Percentiles rank a stretch among this genome's conserved stretches.
phyloP scores from a whole-genome alignment of 2,888 invertebrate genomes.

The Hirtodrosophila histrioides region DNA sequence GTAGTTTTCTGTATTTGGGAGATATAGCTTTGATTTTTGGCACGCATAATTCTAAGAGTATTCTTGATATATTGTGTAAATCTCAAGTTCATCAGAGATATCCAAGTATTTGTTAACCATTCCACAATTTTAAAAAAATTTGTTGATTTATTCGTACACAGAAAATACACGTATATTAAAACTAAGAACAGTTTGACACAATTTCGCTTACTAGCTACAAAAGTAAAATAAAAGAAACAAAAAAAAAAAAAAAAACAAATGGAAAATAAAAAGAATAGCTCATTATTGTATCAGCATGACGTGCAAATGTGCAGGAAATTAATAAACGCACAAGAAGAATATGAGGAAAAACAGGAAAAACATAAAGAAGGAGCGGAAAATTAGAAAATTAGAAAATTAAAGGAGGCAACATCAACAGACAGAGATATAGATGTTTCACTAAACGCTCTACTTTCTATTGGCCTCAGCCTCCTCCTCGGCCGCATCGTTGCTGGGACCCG shows the following conservation, averaged over 20 bases:
- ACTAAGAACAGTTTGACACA: slow-evolving; percentile 71
- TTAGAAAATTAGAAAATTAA: neutral
- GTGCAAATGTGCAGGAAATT: slow-evolving; percentile 44
- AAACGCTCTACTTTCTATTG: slow-evolving; percentile 30
- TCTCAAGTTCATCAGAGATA: too few species aligned
- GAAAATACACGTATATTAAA: slow-evolving; percentile 47
- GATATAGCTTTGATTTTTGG: too few species aligned
- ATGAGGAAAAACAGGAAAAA: neutral
- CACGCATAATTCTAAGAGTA: too few species aligned
- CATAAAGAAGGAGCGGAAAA: neutral
- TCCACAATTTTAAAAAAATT: slow-evolving; percentile 46
- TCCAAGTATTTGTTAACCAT: too few species aligned
- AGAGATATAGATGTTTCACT: neutral
- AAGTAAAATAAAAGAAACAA: slow-evolving; percentile 17
- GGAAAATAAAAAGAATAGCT: slow-evolving; percentile 12
- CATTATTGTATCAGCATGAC: slow-evolving; percentile 55
- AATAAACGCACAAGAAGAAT: slow-evolving; percentile 17
- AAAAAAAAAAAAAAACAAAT: slow-evolving; percentile 2
- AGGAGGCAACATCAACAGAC: neutral
- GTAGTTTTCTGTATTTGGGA: too few species aligned
- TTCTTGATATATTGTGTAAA: too few species aligned
- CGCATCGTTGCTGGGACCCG: slow-evolving; percentile 46
- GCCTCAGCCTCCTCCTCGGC: slow-evolving; percentile 19
- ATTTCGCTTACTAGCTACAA: slow-evolving; percentile 65
- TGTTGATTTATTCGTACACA: slow-evolving; percentile 65